phyloP scores from a whole-genome alignment of 2,888 invertebrate species.

The Hololepta plana region DNA sequence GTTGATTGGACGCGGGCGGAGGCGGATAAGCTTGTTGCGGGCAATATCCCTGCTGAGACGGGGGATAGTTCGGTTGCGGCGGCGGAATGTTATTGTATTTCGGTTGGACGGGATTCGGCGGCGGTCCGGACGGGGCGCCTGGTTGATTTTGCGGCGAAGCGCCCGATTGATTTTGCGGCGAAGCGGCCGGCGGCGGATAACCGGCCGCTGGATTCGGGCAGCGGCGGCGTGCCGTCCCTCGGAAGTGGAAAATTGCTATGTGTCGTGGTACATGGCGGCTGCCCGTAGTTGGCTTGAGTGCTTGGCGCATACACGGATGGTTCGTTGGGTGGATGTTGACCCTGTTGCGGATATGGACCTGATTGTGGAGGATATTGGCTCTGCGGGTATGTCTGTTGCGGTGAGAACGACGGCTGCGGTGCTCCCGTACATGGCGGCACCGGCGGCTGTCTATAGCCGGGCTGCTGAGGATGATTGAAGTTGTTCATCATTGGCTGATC shows the following conservation, averaged over 20 bases:
- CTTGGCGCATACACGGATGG: slow-evolving; percentile 45
- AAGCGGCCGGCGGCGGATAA: slow-evolving; percentile 21
- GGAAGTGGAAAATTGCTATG: slow-evolving; percentile 37
- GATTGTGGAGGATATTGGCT: slow-evolving; percentile 53
- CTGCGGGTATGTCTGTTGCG: slow-evolving; percentile 48
- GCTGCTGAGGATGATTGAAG: slow-evolving; percentile 27
- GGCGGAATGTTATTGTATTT: slow-evolving; percentile 13
- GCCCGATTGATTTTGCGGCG: slow-evolving; percentile 21
- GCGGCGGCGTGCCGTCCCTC: too few relatives aligned
- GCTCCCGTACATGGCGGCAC: slow-evolving; percentile 39
- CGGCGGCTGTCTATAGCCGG: slow-evolving; percentile 31
- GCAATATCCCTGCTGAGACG: slow-evolving; percentile 15
- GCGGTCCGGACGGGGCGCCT: slow-evolving; percentile 19
- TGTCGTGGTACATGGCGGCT: slow-evolving; percentile 38
- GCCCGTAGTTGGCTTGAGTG: slow-evolving; percentile 39
- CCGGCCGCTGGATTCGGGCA: too few relatives aligned
- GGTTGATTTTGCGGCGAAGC: slow-evolving; percentile 21
- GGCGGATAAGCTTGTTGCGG: slow-evolving; percentile 36
- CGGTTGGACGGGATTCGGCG: slow-evolving; percentile 22
- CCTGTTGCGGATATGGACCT: slow-evolving; percentile 46
- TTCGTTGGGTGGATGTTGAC: slow-evolving; percentile 45
- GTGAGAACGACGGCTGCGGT: slow-evolving; percentile 45
- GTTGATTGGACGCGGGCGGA: slow-evolving; percentile 34
- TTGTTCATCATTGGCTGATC: slow-evolving; percentile 24
- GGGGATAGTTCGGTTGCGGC: slow-evolving; percentile 7